A percentile compares a stretch with the other conserved stretches of the same genome.
Evolutionary conservation across 2,113 vertebrate species (phyloP).

Genomic region (Callospermophilus lateralis): DNA sequence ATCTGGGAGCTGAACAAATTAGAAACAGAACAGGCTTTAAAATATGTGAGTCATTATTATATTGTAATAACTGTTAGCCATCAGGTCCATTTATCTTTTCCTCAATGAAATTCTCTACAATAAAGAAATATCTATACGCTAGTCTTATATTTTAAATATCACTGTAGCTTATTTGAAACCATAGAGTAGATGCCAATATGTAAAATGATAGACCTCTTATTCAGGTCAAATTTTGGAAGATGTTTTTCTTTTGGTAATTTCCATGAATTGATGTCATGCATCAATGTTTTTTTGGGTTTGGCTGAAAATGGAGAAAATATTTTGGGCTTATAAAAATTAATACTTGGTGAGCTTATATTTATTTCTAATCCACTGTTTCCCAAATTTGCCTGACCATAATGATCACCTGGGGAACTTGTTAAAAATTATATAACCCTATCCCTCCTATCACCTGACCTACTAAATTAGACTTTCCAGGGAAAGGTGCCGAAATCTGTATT

Average conservation of each 20-base stretch:
- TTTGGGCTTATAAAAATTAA: neutral
- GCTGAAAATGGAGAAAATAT: conserved; percentile 52
- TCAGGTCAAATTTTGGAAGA: conserved; percentile 37
- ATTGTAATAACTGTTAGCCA: conserved; percentile 37
- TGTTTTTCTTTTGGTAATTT: conserved; percentile 61
- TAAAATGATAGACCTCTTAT: neutral
- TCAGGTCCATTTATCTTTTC: conserved; percentile 8
- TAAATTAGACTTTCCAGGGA: neutral
- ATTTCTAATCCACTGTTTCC: conserved; percentile 24
- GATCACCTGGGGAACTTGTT: neutral
- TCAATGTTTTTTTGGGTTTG: conserved; percentile 38
- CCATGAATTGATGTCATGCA: neutral
- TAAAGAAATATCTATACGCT: neutral
- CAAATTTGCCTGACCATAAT: conserved; percentile 30
- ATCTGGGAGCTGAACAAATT: conserved; percentile 51
- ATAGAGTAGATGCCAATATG: neutral
- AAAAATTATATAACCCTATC: neutral
- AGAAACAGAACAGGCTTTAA: conserved; percentile 53
- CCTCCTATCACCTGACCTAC: neutral
- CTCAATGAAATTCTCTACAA: conserved; percentile 37
- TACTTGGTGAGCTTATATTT: conserved; percentile 15
- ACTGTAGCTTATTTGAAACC: neutral
- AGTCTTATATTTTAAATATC: conserved; percentile 41
- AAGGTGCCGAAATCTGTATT: neutral
- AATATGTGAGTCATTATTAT: conserved; percentile 52